A percentile compares a stretch with the other conserved stretches of the same genome.
phyloP scores from a whole-genome alignment of 1,140 invertebrate genomes.

The Micrasema minimum region DNA sequence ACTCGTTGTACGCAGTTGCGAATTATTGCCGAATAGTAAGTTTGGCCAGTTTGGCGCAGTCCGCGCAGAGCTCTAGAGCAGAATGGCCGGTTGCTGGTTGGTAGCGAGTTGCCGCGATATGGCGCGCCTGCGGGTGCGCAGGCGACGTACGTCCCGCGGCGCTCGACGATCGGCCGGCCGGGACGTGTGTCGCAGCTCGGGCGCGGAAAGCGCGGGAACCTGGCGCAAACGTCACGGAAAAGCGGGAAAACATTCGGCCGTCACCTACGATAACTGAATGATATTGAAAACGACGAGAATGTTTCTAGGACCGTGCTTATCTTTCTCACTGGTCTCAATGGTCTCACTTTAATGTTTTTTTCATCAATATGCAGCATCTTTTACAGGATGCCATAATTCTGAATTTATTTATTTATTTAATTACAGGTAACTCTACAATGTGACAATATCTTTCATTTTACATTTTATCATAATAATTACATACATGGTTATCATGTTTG shows the following conservation, averaged over 20 bases:
- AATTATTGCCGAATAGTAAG: background rate
- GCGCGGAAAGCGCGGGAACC: slow-evolving; percentile 15
- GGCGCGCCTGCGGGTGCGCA: background rate
- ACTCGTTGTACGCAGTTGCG: slow-evolving; percentile 24
- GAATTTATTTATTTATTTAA: no score
- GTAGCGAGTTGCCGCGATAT: background rate
- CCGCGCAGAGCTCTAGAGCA: slow-evolving; percentile 16
- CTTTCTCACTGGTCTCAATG: no score
- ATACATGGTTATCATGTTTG: no score
- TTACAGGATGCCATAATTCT: no score
- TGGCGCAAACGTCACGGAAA: slow-evolving; percentile 1
- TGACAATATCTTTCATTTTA: no score
- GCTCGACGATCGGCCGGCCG: slow-evolving; percentile 1
- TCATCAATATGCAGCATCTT: no score
- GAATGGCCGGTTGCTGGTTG: slow-evolving; percentile 12
- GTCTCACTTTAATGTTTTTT: no score
- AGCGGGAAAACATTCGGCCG: background rate
- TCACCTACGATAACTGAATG: no score
- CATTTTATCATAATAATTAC: no score
- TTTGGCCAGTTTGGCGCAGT: slow-evolving; percentile 9
- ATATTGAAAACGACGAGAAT: background rate
- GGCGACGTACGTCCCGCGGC: slow-evolving; percentile 17
- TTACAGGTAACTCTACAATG: no score
- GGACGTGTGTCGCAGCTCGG: slow-evolving; percentile 15
- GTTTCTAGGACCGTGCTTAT: background rate